These are phyloP conservation scores for Dicrurus megarhynchus DNA, from an alignment of 2,113 vertebrate species.

Conservation along the genomic window DNA sequence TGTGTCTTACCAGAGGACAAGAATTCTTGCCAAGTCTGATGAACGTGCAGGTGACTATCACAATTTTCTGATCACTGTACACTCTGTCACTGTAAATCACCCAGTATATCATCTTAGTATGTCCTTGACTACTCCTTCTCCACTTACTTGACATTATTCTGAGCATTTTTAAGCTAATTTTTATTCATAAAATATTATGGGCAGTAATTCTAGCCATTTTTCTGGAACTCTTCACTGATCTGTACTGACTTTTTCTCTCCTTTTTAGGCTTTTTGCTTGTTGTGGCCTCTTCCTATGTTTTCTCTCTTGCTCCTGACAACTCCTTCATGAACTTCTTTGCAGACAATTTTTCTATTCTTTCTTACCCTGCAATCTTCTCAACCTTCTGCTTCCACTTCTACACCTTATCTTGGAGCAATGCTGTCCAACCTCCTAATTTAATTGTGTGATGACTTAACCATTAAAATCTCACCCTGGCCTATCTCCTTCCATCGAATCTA, in stretches of 20 bases:
- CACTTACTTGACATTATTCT: background rate
- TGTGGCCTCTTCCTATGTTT: background rate
- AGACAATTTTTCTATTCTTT: background rate
- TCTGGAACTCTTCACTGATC: background rate
- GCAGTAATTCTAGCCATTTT: background rate
- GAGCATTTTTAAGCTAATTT: background rate
- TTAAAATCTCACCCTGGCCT: background rate
- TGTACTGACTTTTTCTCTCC: background rate
- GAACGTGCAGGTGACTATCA: background rate
- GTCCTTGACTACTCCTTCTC: background rate
- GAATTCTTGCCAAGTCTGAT: background rate
- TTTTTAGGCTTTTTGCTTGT: background rate
- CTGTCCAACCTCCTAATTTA: background rate
- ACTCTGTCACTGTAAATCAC: background rate
- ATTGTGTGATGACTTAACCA: background rate
- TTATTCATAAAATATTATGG: background rate
- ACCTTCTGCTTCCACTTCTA: background rate
- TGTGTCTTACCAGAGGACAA: background rate
- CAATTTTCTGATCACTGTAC: background rate
- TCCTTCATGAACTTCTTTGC: background rate
- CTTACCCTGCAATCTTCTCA: background rate
- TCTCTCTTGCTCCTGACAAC: background rate
- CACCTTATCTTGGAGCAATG: background rate
- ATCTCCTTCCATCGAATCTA: background rate
- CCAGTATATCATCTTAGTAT: background rate